These are phyloP conservation scores for Leptodactylus fuscus DNA, from an alignment of 2,113 vertebrate species.

Conservation along the genomic window DNA sequence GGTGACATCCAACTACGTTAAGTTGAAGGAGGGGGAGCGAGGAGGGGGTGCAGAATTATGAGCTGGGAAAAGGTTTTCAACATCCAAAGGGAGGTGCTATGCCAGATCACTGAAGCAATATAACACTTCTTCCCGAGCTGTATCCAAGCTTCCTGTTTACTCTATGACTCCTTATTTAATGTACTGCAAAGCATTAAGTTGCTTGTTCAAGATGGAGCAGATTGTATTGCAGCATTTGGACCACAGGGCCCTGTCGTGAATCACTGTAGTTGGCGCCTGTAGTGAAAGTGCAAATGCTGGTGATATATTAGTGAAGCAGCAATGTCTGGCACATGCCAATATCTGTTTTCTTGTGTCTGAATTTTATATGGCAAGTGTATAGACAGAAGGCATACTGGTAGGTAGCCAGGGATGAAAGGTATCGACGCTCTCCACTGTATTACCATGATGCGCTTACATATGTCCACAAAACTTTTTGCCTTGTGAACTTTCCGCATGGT, in stretches of 20 bases:
- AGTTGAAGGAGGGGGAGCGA: not conserved
- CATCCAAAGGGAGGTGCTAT: constrained; percentile 49
- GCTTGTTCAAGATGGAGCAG: not conserved
- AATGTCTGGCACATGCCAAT: no score
- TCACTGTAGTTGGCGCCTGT: not conserved
- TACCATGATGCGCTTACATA: no score
- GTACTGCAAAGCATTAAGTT: not conserved
- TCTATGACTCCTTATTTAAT: not conserved
- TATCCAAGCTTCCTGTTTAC: not conserved
- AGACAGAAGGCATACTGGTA: not conserved
- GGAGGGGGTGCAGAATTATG: constrained; percentile 47
- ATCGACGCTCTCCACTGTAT: no score
- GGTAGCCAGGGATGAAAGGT: no score
- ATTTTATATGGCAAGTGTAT: not conserved
- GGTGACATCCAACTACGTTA: constrained; percentile 36
- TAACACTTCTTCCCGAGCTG: not conserved
- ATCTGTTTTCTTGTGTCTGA: no score
- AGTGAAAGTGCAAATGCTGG: not conserved
- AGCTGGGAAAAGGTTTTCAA: constrained; percentile 48
- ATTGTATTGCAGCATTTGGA: not conserved
- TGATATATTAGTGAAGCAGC: no score
- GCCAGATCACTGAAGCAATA: constrained; percentile 35
- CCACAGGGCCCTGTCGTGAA: not conserved
- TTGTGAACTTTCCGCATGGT: no score
- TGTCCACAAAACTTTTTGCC: no score